These are phyloP conservation scores for Talpa occidentalis DNA, from an alignment of 2,113 vertebrate species.

Conservation along the genomic window DNA sequence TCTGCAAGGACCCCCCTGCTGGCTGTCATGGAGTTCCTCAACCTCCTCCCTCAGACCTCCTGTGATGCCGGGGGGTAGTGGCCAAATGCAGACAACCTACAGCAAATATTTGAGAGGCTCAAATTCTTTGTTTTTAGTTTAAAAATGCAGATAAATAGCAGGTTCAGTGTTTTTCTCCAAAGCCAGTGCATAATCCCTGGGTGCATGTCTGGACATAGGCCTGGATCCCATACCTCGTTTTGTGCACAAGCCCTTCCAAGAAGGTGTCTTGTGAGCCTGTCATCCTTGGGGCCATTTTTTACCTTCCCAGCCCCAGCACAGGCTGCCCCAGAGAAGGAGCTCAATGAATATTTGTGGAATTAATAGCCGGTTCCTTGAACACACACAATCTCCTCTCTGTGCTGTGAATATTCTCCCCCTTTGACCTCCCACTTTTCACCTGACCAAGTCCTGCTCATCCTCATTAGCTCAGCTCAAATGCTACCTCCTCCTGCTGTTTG, in stretches of 20 bases:
- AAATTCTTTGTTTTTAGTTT: not conserved
- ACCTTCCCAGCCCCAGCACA: not conserved
- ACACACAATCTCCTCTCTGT: not conserved
- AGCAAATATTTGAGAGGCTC: not conserved
- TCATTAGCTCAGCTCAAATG: conserved; percentile 23
- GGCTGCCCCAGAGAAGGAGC: not conserved
- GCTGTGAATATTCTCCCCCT: not conserved
- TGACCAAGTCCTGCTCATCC: not conserved
- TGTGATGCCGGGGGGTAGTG: rapidly evolving
- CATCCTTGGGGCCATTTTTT: not conserved
- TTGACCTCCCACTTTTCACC: not conserved
- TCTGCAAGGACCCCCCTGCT: not conserved
- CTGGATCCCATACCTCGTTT: not conserved
- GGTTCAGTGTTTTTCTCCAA: not conserved
- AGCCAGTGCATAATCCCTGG: not conserved
- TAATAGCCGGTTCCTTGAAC: not conserved
- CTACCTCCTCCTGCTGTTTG: not conserved
- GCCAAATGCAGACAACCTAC: not conserved
- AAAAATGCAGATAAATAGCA: not conserved
- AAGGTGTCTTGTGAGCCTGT: not conserved
- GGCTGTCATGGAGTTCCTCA: rapidly evolving
- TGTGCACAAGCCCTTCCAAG: not conserved
- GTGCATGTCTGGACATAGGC: not conserved
- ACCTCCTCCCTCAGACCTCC: rapidly evolving
- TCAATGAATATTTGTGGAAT: not conserved